Percentiles rank a stretch among this genome's conserved stretches.
These are phyloP conservation scores for Drosophila gunungcola DNA, from an alignment of 1,140 invertebrate species.

Conservation along the genomic window DNA sequence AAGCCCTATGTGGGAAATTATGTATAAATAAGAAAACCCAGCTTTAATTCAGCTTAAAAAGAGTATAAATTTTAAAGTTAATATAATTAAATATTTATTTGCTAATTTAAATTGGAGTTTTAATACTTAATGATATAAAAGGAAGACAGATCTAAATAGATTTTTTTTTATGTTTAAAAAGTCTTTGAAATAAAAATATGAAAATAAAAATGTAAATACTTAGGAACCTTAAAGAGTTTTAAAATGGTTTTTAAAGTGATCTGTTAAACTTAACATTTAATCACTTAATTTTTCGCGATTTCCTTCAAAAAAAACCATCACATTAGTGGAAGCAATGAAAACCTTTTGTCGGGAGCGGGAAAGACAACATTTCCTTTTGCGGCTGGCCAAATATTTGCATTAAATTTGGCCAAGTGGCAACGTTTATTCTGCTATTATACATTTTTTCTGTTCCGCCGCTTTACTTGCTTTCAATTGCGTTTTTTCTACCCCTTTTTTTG, in stretches of 20 bases:
- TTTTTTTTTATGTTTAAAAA: neutral
- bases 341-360: constrained; percentile 13
- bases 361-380: constrained; percentile 50
- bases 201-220: neutral
- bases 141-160: neutral
- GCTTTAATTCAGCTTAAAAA: neutral
- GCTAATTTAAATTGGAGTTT: too few species aligned
- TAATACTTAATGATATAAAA: too few species aligned
- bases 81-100: too few species aligned
- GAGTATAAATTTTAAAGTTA: neutral
- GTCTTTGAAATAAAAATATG: neutral
- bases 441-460: constrained; percentile 28
- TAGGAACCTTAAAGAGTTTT: too few species aligned
- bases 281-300: constrained; percentile 12
- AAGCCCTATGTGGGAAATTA: neutral
- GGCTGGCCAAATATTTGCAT: constrained; percentile 74
- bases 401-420: constrained; percentile 78
- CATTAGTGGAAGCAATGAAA: constrained; percentile 24
- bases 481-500: constrained; percentile 29
- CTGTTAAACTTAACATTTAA: neutral
- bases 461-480: constrained; percentile 46
- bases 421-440: constrained; percentile 61
- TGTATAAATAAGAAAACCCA: neutral
- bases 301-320: neutral
- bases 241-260: too few species aligned